Evolutionary conservation across 2,797 vertebrate genomes (phyloP).

Genomic region (Mormyrus hasselquistii): DNA sequence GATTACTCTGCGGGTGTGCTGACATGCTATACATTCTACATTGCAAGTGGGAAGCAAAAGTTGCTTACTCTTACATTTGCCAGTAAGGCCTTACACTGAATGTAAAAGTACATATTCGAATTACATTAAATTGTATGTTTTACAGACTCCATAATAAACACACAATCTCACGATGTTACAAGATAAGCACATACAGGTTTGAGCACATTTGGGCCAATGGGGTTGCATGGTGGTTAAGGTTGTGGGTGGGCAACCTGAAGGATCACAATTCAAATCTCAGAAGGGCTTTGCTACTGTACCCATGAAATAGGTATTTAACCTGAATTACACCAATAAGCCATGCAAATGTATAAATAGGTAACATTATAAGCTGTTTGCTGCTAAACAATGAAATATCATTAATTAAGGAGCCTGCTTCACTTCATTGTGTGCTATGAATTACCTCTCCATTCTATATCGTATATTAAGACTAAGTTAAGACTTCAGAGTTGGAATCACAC

Average conservation of each 20-base stretch:
- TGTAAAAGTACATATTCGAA: not conserved
- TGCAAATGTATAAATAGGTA: not conserved
- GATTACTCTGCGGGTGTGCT: not conserved
- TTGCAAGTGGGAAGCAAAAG: not conserved
- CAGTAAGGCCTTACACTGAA: not conserved
- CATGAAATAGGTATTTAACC: not conserved
- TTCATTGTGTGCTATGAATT: not conserved
- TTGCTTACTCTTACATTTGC: not conserved
- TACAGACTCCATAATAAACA: not conserved
- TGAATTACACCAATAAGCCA: slow-evolving; percentile 4
- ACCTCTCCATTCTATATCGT: not conserved
- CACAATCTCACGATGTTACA: not conserved
- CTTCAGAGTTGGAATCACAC: not conserved
- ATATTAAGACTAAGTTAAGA: not conserved
- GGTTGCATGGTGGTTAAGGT: not conserved
- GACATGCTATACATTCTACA: not conserved
- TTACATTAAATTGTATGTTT: not conserved
- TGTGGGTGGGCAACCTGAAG: not conserved
- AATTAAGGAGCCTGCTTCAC: not conserved
- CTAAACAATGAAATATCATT: not conserved
- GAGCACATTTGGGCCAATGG: not conserved
- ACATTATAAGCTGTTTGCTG: not conserved
- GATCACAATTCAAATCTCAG: not conserved
- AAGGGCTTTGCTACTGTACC: not conserved
- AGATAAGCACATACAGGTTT: not conserved